Evolutionary conservation across 23 tunicate species (phyloP), one percentile per base, ranked within the genome.

Genomic region (Halocynthia roretzi): DNA sequence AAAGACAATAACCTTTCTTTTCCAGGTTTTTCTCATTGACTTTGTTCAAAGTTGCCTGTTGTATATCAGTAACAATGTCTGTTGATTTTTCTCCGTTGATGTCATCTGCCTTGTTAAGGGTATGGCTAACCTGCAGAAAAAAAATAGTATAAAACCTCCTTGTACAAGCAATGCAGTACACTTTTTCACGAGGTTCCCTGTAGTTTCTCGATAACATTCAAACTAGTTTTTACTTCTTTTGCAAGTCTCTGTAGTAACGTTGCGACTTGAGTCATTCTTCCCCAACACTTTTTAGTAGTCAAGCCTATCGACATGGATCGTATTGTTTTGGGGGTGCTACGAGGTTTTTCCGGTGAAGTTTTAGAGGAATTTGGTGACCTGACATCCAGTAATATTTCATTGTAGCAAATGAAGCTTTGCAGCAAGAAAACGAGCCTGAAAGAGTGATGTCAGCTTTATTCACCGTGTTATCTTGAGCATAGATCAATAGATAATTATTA

Each of bases 261-360:
- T 6, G 98, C 88, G 52, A 92, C 67, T 57, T 92, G 98, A 6
- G 83, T 82, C 52, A 92, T 55, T 61, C 92, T 78, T 14, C 77
- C 77, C 98, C 98, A 92, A 61, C 98, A 82, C 62, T 75, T 78
- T 75, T 85, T 92, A 6, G 75, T 75, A 12, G 91, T 86, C 51
- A 86, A 62, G 53, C 98, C 98, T 22, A 91, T 86, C 11, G 98
- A 92, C 80, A 82, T 78, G 15, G 97, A 91, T 6, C 67, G 62
- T 23, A 52, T 61, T 7, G 82, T 8, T 8, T 48, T 9, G 61
- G 55, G 58, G 7, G 58, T 60, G 7, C 20, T 56, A 7, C 69
- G 51, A 49, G 50, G 61, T 7, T 22, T 18, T 7, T 53, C 8
- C 9, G 72, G 44, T 18, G 61, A n/a, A 14, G 65, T 44, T 8